Evolutionary conservation across 2,113 vertebrate genomes (phyloP).

Genomic region (Ptyas mucosa): DNA sequence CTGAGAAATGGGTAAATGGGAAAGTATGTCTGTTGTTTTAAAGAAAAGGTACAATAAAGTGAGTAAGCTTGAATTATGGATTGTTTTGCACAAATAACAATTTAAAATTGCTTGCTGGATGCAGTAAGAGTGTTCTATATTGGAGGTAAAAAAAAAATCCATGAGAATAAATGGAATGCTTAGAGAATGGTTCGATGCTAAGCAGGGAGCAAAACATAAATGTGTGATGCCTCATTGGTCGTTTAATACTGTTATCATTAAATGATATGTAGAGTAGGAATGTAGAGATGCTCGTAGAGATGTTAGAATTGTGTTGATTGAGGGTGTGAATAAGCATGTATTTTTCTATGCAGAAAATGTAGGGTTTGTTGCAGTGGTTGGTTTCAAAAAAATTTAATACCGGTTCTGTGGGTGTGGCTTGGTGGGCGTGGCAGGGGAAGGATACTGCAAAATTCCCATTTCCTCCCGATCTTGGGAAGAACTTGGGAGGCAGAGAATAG

Average conservation of each 20-base stretch:
- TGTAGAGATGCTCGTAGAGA: neutral
- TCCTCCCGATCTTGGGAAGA: too few species aligned
- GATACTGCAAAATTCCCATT: too few species aligned
- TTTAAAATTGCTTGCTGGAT: neutral
- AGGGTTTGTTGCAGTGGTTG: neutral
- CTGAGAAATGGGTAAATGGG: neutral
- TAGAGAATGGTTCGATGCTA: neutral
- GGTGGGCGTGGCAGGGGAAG: too few species aligned
- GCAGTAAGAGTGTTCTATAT: neutral
- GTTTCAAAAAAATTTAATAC: too few species aligned
- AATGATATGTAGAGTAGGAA: neutral
- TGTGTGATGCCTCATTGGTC: neutral
- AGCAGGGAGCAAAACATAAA: neutral
- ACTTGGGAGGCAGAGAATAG: too few species aligned
- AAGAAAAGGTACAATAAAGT: neutral
- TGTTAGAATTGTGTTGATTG: neutral
- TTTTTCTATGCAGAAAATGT: neutral
- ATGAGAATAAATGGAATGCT: neutral
- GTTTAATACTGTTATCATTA: neutral
- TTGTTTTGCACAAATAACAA: neutral
- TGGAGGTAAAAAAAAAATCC: neutral
- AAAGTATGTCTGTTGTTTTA: neutral
- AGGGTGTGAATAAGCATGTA: neutral
- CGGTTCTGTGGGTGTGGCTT: too few species aligned
- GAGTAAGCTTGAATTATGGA: neutral